Conservation (phyloP, 2,888 invertebrate genomes). For the Sycophila texana region DNA sequence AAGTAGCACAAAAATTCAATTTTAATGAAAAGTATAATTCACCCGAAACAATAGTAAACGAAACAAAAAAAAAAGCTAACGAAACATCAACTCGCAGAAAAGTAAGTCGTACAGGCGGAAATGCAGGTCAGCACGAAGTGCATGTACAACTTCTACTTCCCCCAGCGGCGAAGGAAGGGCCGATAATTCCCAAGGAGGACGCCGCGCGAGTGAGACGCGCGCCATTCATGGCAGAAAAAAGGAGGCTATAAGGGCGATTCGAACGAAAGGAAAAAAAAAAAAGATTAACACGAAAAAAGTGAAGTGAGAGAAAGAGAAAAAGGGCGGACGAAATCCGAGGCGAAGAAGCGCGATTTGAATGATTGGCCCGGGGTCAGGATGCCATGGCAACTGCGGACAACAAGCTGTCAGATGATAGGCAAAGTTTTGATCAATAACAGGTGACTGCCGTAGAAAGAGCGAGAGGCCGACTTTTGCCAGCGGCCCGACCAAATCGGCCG, state of each 20-base stretch:
- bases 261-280: neutral
- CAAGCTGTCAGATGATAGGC: slow-evolving; percentile 75
- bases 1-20: too few species aligned
- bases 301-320: neutral
- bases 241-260: neutral
- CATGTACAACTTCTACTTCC: neutral
- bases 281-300: neutral
- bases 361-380: slow-evolving; percentile 67
- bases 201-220: too few species aligned
- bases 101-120: too few species aligned
- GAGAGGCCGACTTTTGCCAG: slow-evolving; percentile 45
- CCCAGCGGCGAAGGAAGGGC: neutral
- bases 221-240: neutral
- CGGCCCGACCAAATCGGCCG: neutral
- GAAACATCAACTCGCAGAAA: too few species aligned
- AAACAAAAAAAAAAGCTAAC: too few species aligned
- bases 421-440: slow-evolving; percentile 75
- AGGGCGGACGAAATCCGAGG: neutral
- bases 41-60: too few species aligned
- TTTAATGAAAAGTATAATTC: too few species aligned
- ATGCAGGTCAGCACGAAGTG: too few species aligned
- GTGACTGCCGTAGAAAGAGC: slow-evolving; percentile 69
- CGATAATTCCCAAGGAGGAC: neutral
- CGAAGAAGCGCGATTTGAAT: slow-evolving; percentile 66
- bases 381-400: slow-evolving; percentile 75